phyloP scores from a whole-genome alignment of 1,140 invertebrate genomes.

The Pararge aegeria region DNA sequence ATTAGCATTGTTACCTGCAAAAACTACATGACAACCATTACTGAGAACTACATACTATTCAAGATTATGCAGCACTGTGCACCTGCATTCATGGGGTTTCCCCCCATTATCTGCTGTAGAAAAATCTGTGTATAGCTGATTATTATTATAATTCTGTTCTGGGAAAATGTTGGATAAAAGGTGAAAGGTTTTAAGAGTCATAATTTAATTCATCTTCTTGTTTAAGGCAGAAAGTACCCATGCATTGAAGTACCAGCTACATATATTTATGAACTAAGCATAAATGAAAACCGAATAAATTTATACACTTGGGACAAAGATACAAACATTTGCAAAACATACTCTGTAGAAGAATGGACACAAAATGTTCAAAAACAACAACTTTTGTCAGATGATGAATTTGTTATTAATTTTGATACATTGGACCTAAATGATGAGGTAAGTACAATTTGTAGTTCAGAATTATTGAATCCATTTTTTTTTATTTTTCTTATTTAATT shows the following conservation, averaged over 20 bases:
- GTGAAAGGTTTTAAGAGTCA: no score
- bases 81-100: no score
- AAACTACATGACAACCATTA: no score
- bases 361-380: slow-evolving; percentile 57
- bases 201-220: no score
- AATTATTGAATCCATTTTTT: background rate
- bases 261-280: slow-evolving; percentile 84
- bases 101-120: no score
- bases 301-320: slow-evolving; percentile 61
- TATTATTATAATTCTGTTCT: no score
- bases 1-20: no score
- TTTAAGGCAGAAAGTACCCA: slow-evolving; percentile 66
- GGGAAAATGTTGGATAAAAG: no score
- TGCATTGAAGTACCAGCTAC: slow-evolving; percentile 87
- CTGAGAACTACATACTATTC: no score
- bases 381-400: slow-evolving; percentile 52
- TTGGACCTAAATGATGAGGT: slow-evolving; percentile 39
- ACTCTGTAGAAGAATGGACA: slow-evolving; percentile 44
- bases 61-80: no score
- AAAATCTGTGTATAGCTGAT: no score
- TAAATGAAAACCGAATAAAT: slow-evolving; percentile 68
- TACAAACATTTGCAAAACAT: slow-evolving; percentile 3
- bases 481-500: background rate
- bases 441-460: no score
- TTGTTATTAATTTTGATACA: slow-evolving; percentile 34